phyloP scores from a whole-genome alignment of 1,140 invertebrate genomes.

The Palaemon carinicauda region DNA sequence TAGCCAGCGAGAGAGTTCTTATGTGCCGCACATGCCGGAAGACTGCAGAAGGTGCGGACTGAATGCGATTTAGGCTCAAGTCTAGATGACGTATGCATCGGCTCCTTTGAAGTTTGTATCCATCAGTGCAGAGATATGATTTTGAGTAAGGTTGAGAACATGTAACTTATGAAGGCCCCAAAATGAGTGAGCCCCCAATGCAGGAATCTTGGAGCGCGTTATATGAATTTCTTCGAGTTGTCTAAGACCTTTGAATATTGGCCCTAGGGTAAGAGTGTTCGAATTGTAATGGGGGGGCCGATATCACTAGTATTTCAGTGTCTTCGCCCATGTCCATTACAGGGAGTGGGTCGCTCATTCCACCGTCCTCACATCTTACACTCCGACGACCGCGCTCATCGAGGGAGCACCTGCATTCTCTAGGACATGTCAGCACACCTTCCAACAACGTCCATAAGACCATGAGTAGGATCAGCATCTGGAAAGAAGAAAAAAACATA shows the following conservation, averaged over 20 bases:
- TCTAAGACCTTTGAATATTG: slow-evolving; percentile 75
- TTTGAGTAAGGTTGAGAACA: slow-evolving; percentile 77
- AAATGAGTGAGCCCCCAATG: slow-evolving; percentile 80
- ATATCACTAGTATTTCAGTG: slow-evolving; percentile 75
- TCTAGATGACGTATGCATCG: slow-evolving; percentile 64
- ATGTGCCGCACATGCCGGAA: slow-evolving; percentile 75
- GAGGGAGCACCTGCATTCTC: slow-evolving; percentile 62
- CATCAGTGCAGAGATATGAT: slow-evolving; percentile 76
- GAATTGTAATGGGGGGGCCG: slow-evolving; percentile 72
- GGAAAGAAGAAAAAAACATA: neutral
- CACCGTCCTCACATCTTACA: slow-evolving; percentile 69
- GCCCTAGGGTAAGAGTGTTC: slow-evolving; percentile 78
- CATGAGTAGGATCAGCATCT: slow-evolving; percentile 33
- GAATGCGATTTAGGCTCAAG: slow-evolving; percentile 68
- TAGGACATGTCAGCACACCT: slow-evolving; percentile 58
- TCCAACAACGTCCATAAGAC: slow-evolving; percentile 4
- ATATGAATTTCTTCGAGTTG: slow-evolving; percentile 79
- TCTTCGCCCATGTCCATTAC: slow-evolving; percentile 70
- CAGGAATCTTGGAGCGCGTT: slow-evolving; percentile 77
- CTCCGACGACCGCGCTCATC: slow-evolving; percentile 62
- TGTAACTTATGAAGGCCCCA: slow-evolving; percentile 76
- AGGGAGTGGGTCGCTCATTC: slow-evolving; percentile 71
- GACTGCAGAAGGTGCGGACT: slow-evolving; percentile 72
- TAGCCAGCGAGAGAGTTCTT: slow-evolving; percentile 73
- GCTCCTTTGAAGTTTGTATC: slow-evolving; percentile 66